These are phyloP conservation scores for Bembecia ichneumoniformis DNA, from an alignment of 2,888 invertebrate genomes.

Conservation along the genomic window DNA sequence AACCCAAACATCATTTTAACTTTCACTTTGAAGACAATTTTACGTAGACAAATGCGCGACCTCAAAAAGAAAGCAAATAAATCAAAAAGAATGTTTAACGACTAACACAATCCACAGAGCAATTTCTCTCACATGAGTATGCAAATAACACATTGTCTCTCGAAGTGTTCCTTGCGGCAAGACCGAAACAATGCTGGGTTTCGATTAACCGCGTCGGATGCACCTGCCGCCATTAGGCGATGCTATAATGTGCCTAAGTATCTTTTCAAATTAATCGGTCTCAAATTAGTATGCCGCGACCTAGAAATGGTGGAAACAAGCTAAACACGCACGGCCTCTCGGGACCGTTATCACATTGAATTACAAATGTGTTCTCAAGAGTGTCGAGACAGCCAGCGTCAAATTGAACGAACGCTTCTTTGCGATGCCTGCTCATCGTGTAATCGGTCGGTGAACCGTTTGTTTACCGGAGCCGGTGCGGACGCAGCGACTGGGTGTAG, in stretches of 20 bases:
- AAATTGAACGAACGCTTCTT: slow-evolving; percentile 28
- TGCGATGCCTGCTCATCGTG: slow-evolving; percentile 28
- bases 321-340: slow-evolving; percentile 46
- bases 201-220: slow-evolving; percentile 3
- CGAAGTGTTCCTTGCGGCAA: slow-evolving; percentile 6
- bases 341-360: slow-evolving; percentile 64
- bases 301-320: slow-evolving; percentile 43
- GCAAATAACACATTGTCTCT: slow-evolving; percentile 20
- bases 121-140: slow-evolving; percentile 49
- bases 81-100: slow-evolving; percentile 37
- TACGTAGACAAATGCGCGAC: slow-evolving; percentile 43
- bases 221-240: slow-evolving; percentile 16
- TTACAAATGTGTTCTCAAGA: slow-evolving; percentile 50
- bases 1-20: slow-evolving; percentile 34
- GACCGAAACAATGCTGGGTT: slow-evolving; percentile 4
- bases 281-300: slow-evolving; percentile 41
- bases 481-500: slow-evolving; percentile 50
- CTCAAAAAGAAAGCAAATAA: slow-evolving; percentile 54
- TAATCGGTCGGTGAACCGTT: slow-evolving; percentile 71
- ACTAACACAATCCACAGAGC: slow-evolving; percentile 25
- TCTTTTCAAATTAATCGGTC: slow-evolving; percentile 21
- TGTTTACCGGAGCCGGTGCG: slow-evolving; percentile 60
- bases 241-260: slow-evolving; percentile 6
- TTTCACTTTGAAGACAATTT: slow-evolving; percentile 50
- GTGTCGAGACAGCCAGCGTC: slow-evolving; percentile 22